Evolutionary conservation across 2,888 invertebrate species (phyloP).

Genomic region (Stenodema calcarata): DNA sequence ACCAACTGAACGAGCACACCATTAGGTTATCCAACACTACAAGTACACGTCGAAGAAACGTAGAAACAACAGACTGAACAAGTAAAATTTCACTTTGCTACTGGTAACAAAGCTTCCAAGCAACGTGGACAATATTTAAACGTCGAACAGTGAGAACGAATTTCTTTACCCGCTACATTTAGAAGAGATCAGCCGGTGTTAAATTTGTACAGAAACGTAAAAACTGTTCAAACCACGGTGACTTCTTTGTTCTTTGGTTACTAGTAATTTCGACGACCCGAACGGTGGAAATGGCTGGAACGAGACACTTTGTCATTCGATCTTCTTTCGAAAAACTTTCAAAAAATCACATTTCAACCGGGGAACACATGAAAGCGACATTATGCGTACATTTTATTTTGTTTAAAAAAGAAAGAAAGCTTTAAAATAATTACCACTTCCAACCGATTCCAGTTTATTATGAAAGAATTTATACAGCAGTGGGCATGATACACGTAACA

Average conservation of each 20-base stretch:
- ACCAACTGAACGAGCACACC: no score
- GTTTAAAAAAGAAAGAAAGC: no score
- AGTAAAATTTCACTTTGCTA: no score
- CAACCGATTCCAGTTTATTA: conserved; percentile 3
- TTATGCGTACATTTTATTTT: neutral
- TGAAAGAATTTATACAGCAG: neutral
- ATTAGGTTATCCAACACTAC: no score
- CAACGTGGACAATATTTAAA: neutral
- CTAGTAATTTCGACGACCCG: neutral
- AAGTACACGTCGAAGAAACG: no score
- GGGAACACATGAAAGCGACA: conserved; percentile 23
- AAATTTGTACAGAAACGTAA: neutral
- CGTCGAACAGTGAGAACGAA: neutral
- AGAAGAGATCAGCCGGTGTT: neutral
- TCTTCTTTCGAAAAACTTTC: neutral
- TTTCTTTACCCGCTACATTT: neutral
- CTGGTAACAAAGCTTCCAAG: neutral
- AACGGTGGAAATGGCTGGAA: neutral
- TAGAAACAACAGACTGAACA: no score
- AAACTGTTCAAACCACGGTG: neutral
- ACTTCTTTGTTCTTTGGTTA: conserved; percentile 11
- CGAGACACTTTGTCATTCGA: neutral
- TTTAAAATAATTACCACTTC: neutral
- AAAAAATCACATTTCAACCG: conserved; percentile 4
- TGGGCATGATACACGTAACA: conserved; percentile 11